These are phyloP conservation scores for Catagonus wagneri DNA, from an alignment of 2,113 vertebrate species.

Conservation along the genomic window DNA sequence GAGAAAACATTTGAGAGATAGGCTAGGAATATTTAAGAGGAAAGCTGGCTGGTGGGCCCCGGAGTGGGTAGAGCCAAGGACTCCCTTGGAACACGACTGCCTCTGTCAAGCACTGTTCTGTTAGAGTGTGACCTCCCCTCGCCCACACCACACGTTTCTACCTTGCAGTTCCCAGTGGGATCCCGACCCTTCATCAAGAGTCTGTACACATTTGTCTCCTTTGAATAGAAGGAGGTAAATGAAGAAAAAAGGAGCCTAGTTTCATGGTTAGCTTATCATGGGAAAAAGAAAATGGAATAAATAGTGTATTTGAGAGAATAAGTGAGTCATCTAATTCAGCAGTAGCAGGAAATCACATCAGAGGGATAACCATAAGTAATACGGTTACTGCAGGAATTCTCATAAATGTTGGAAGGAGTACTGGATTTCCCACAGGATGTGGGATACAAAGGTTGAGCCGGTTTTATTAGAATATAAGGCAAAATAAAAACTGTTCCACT, in stretches of 20 bases:
- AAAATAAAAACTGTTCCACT: background rate
- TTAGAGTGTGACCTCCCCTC: background rate
- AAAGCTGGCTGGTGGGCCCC: background rate
- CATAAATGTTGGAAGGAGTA: background rate
- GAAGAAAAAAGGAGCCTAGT: background rate
- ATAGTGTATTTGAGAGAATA: background rate
- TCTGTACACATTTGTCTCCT: background rate
- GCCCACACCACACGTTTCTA: background rate
- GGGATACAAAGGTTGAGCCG: background rate
- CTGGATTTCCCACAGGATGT: conserved; percentile 23
- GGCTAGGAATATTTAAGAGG: background rate
- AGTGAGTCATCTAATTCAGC: background rate
- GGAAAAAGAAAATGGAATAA: background rate
- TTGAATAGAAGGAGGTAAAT: background rate
- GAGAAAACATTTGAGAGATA: background rate
- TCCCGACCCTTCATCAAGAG: background rate
- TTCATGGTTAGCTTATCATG: background rate
- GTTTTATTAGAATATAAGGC: background rate
- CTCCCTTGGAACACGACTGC: background rate
- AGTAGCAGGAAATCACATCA: conserved; percentile 28
- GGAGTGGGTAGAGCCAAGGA: background rate
- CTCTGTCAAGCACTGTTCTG: fast-evolving
- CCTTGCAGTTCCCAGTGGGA: background rate
- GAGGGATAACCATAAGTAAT: background rate
- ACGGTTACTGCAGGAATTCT: background rate